Evolutionary conservation across 2,797 vertebrate species (phyloP), one percentile per base, ranked within the genome.

Genomic region (Synaphobranchus kaupii): DNA sequence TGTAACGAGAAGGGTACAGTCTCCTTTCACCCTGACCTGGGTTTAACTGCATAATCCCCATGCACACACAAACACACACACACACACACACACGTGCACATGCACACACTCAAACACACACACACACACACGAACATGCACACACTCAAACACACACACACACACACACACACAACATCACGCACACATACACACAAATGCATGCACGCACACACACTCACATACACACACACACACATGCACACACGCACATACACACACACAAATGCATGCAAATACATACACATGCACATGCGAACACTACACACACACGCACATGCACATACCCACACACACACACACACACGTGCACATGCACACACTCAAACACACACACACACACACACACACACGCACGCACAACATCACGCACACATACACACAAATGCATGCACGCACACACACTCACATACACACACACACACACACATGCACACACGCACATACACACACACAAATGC

Each of bases 131-230:
- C 39, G 39, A 1, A 2, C 39, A 39, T 2, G 2, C 2, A 39
- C 39, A 39, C 39, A 39, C 39, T 1, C 39, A 39, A 0, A 39
- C 39, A 39, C 39, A 39, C 39, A 56, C 54, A 15, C 56, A 0
- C 83, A 7, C 80, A 22, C 1, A 28, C 84, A 63, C 89, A 87
- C 90, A 86, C 87, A 85, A 87, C 89, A 47, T 83, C 89, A 89
- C 58, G 10, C 88, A 85, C 86, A 39, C 44, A 56, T 78, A 88
- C 58, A 54, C 83, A 28, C n/a, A 39, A 1, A 39, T 2, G 3
- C 54, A 10, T 15, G 81, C 86, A 87, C 56, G 76, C 71, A 87
- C 83, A 60, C 25, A 56, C 83, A 84, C 47, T n/a, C 83, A 84
- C 47, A 84, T n/a, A 84, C 83, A 50, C 47, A 84, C 54, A 34